phyloP scores from a whole-genome alignment of 92 coral and sea anemone genomes.

The Diadumene lineata region DNA sequence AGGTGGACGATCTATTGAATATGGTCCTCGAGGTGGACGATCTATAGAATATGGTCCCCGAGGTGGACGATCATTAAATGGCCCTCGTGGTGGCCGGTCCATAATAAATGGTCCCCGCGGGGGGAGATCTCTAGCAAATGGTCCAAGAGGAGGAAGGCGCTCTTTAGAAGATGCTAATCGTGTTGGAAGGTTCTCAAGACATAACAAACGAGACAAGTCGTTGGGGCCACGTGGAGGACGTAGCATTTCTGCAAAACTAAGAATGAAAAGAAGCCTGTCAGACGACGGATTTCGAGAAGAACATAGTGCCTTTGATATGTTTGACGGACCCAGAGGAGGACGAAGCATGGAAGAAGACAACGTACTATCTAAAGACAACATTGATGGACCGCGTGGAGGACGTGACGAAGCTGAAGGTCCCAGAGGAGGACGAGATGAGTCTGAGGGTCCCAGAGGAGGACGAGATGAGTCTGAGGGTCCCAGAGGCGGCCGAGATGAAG shows the following conservation, averaged over 20 bases:
- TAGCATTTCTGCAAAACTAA: slow-evolving; percentile 49
- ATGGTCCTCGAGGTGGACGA: slow-evolving; percentile 62
- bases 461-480: slow-evolving; percentile 52
- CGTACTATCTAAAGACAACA: slow-evolving; percentile 60
- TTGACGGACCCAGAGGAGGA: slow-evolving; percentile 73
- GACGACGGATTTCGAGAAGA: slow-evolving; percentile 77
- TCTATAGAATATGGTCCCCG: slow-evolving; percentile 47
- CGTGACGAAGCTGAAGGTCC: slow-evolving; percentile 38
- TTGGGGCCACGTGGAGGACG: slow-evolving; percentile 67
- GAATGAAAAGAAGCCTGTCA: slow-evolving; percentile 64
- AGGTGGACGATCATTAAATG: slow-evolving; percentile 45
- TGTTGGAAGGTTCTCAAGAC: slow-evolving; percentile 9
- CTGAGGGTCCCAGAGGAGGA: slow-evolving; percentile 60
- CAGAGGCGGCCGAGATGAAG: slow-evolving; percentile 61
- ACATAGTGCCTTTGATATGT: slow-evolving; percentile 30
- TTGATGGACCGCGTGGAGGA: slow-evolving; percentile 62
- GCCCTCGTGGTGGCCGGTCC: slow-evolving; percentile 52
- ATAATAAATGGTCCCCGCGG: slow-evolving; percentile 49
- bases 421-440: slow-evolving; percentile 26
- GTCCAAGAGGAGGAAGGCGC: slow-evolving; percentile 63
- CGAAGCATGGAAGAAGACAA: slow-evolving; percentile 37
- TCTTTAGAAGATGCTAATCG: slow-evolving; percentile 28
- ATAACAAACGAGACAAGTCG: slow-evolving; percentile 11
- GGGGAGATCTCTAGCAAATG: slow-evolving; percentile 38
- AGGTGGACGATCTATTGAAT: slow-evolving; percentile 29